phyloP scores from a whole-genome alignment of 2,113 vertebrate species.

The Syngnathus scovelli region DNA sequence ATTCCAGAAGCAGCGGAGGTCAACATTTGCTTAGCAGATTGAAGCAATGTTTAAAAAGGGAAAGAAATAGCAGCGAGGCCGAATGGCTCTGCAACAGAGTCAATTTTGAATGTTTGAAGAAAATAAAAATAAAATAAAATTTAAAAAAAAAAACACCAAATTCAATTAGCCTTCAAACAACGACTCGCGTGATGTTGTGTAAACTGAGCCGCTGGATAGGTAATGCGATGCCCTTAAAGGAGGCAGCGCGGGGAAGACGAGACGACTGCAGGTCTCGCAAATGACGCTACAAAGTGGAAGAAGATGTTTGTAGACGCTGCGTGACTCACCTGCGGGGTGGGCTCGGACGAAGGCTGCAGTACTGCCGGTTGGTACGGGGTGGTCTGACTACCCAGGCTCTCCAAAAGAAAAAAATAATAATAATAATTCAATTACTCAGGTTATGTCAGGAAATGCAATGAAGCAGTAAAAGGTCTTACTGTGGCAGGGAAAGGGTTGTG shows the following conservation, averaged over 20 bases:
- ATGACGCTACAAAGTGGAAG: not conserved
- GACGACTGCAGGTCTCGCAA: not conserved
- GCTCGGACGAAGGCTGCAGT: slow-evolving; percentile 86
- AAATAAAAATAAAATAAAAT: not conserved
- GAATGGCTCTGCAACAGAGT: not conserved
- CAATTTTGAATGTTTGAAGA: not conserved
- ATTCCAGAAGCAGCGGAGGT: too few relatives aligned
- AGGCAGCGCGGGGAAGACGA: not conserved
- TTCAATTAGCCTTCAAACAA: not conserved
- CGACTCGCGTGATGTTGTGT: slow-evolving; percentile 14
- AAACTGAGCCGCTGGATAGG: slow-evolving; percentile 10
- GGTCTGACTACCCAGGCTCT: slow-evolving; percentile 64
- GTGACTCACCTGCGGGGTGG: slow-evolving; percentile 80
- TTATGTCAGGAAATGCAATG: not conserved
- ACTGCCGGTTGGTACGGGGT: slow-evolving; percentile 83
- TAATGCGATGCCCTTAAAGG: not conserved
- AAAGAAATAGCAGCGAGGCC: not conserved
- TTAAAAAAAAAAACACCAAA: too few relatives aligned
- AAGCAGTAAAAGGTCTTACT: slow-evolving; percentile 63
- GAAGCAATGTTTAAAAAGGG: not conserved
- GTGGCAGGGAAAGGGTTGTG: slow-evolving; percentile 82
- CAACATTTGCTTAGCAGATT: too few relatives aligned
- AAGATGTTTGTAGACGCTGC: not conserved
- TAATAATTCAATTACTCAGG: not conserved
- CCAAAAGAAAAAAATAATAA: slow-evolving; percentile 40